A percentile compares a stretch with the other conserved stretches of the same genome.
Evolutionary conservation across 2,797 vertebrate species (phyloP).

Genomic region (Glossophaga mutica): DNA sequence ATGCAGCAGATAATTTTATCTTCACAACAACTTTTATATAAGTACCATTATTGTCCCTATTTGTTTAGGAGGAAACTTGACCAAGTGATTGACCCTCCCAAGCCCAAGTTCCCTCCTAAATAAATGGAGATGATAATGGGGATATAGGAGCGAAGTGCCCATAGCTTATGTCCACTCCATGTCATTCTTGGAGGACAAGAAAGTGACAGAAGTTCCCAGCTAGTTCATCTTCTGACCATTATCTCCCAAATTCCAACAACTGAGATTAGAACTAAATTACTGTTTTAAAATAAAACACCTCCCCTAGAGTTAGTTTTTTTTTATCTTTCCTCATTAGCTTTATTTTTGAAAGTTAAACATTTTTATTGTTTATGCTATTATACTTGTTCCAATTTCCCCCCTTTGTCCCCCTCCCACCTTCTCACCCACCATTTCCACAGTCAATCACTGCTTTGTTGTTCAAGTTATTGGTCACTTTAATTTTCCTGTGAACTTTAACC

Average conservation of each 20-base stretch:
- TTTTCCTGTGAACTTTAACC: slow-evolving; percentile 24
- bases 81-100: not conserved
- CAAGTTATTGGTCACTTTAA: slow-evolving; percentile 2
- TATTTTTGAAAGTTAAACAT: not conserved
- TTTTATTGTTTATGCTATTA: too few relatives aligned
- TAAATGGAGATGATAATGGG: not conserved
- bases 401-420: too few relatives aligned
- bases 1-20: not conserved
- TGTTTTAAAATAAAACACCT: slow-evolving; percentile 40
- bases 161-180: not conserved
- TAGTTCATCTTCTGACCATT: not conserved
- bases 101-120: slow-evolving; percentile 6
- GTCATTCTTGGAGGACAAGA: not conserved
- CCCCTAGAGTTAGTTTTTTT: not conserved
- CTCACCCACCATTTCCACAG: not conserved
- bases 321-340: not conserved
- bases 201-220: not conserved
- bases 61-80: not conserved
- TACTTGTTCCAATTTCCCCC: too few relatives aligned
- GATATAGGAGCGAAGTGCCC: not conserved
- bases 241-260: not conserved
- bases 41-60: not conserved
- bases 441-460: too few relatives aligned
- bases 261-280: slow-evolving; percentile 27
- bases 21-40: not conserved